A percentile compares a stretch with the other conserved stretches of the same genome.
phyloP scores from a whole-genome alignment of 2,113 vertebrate genomes.

The Aspiorhynchus laticeps region DNA sequence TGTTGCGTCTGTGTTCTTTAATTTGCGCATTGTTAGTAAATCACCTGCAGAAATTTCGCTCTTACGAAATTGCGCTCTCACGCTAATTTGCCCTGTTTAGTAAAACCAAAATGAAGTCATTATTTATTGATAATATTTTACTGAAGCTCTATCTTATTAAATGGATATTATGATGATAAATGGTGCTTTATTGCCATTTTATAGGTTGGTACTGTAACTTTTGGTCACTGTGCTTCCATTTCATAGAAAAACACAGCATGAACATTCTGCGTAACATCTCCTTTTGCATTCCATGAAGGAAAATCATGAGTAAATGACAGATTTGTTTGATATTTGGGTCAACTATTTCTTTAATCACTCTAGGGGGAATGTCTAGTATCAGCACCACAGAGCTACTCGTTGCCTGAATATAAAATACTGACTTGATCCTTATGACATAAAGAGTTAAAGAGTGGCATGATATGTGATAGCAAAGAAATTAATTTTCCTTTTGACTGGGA shows the following conservation, averaged over 20 bases:
- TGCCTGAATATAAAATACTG: constrained; percentile 9
- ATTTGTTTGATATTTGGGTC: background rate
- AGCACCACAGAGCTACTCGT: background rate
- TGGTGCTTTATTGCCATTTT: background rate
- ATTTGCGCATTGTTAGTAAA: too few relatives aligned
- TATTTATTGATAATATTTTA: background rate
- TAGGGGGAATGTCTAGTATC: background rate
- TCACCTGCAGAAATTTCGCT: too few relatives aligned
- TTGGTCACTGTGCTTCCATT: background rate
- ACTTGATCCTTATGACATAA: background rate
- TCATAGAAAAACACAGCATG: background rate
- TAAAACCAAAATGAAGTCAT: background rate
- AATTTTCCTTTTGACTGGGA: background rate
- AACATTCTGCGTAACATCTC: background rate
- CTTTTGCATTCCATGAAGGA: background rate
- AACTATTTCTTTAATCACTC: background rate
- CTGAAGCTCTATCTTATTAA: background rate
- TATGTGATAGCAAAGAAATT: background rate
- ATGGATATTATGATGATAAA: background rate
- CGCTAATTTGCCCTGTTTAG: too few relatives aligned
- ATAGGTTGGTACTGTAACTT: background rate
- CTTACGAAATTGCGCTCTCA: too few relatives aligned
- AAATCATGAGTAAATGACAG: background rate
- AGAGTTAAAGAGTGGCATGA: background rate
- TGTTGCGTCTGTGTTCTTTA: too few relatives aligned